Evolutionary conservation across 2,888 invertebrate genomes (phyloP), one percentile per base, ranked within the genome.

Genomic region (Melipona bicolor): DNA sequence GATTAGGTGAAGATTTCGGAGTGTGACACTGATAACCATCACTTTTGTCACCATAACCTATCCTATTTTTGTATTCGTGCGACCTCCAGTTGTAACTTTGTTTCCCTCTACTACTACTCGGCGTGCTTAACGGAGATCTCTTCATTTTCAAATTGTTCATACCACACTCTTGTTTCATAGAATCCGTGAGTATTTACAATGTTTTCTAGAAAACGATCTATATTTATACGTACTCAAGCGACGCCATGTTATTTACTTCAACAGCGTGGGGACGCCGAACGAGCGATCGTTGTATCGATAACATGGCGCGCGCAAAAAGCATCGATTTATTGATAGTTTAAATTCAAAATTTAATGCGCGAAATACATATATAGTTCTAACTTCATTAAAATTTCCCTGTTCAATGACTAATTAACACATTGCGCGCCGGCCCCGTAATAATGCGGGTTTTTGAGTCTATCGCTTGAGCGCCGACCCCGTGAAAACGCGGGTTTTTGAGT

Each of bases 121-220:
- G 91, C 43, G 89, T 91, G 85, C 90, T 93, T 68, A 93, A 88
- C 21, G 92, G 92, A 43, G 93, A 91, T 75, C 91, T 93, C 65
- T 79, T 91, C 93, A 93, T 93, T 73, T 85, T 79, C 0, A 21
- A 70, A 72, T 24, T 73, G 13, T 61, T 59, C 5, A 73, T 49
- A 43, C 64, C 79, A 82, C 77, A 77, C 61, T 24, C 0, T n/a
- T 27, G 32, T 50, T 64, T 62, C 67, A 77, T 61, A 77, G 15
- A 76, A 71, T 75, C 76, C 80, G 82, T 56, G 65, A 75, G 72
- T 86, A 82, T 86, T 82, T 86, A 86, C 79, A 86, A 70, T 65
- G 32, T 69, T 72, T 32, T 24, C 24, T 77, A 86, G 21, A 77
- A 79, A 77, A 69, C 77, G 59, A 72, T 82, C 77, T 32, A 43